Evolutionary conservation across 2,888 invertebrate species (phyloP).

Genomic region (Mythimna loreyi): DNA sequence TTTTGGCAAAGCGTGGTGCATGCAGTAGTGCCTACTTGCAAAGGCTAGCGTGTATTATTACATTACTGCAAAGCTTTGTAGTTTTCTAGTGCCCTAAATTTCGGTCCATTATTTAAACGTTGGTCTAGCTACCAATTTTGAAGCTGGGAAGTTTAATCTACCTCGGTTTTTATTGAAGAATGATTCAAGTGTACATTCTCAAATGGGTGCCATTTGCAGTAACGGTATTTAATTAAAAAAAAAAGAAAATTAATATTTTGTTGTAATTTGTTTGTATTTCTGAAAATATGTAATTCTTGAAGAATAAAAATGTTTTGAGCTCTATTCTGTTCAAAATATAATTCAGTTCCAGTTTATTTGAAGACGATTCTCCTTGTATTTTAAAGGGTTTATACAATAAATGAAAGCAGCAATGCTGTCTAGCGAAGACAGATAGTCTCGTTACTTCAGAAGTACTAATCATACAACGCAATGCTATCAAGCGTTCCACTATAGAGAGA

Average conservation of each 20-base stretch:
- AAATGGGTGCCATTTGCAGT: too few relatives aligned
- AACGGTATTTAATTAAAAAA: not conserved
- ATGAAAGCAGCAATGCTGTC: slow-evolving; percentile 26
- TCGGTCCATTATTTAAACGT: not conserved
- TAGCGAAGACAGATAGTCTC: slow-evolving; percentile 44
- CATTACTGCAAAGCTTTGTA: slow-evolving; percentile 8
- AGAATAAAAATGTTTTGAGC: not conserved
- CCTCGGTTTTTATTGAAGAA: too few relatives aligned
- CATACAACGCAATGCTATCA: slow-evolving; percentile 48
- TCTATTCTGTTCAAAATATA: slow-evolving; percentile 13
- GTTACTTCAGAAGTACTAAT: slow-evolving; percentile 50
- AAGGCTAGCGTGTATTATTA: not conserved
- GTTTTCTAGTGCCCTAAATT: not conserved
- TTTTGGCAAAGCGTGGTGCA: not conserved
- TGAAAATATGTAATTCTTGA: not conserved
- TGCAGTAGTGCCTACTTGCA: slow-evolving; percentile 1
- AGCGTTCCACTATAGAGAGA: slow-evolving; percentile 42
- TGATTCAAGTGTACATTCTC: too few relatives aligned
- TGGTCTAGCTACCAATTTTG: not conserved
- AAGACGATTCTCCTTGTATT: slow-evolving; percentile 7
- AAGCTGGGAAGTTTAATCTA: not conserved
- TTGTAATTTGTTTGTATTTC: not conserved
- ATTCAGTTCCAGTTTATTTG: slow-evolving; percentile 3
- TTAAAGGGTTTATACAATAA: slow-evolving; percentile 28
- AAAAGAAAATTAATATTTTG: too few relatives aligned